phyloP scores from a whole-genome alignment of 2,888 invertebrate genomes.

The Phaedon cochleariae region DNA sequence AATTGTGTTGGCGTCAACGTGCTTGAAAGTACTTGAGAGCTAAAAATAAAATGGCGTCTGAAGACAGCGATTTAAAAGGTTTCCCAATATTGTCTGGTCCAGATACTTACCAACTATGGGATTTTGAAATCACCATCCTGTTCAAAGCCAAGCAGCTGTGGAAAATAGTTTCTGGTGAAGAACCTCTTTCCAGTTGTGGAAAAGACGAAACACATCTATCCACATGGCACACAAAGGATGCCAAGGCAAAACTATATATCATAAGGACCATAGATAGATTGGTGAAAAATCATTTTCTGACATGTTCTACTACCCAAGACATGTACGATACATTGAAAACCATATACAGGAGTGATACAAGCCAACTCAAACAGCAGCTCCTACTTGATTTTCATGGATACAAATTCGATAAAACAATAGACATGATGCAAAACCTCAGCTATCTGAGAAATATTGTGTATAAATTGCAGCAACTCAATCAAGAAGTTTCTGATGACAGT shows the following conservation, averaged over 20 bases:
- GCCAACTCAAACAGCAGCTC: not conserved
- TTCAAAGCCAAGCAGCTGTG: not conserved
- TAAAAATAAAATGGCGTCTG: not conserved
- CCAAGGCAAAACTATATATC: not conserved
- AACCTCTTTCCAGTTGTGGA: not conserved
- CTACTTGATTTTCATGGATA: not conserved
- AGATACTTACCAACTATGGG: not conserved
- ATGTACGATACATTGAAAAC: not conserved
- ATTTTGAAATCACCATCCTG: not conserved
- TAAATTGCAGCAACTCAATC: not conserved
- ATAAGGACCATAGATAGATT: not conserved
- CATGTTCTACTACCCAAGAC: not conserved
- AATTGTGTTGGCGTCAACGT: too few species aligned
- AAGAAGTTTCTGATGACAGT: not conserved
- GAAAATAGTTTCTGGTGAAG: not conserved
- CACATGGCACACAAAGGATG: conserved; percentile 11
- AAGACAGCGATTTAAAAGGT: not conserved
- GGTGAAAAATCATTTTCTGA: not conserved
- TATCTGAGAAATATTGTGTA: not conserved
- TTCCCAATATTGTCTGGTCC: not conserved
- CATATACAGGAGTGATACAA: conserved; percentile 5
- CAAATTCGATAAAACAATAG: not conserved
- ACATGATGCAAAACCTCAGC: not conserved
- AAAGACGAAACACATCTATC: not conserved
- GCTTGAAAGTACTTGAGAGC: too few species aligned